Conservation (phyloP, 2,797 vertebrate genomes). For the Neostethus bicornis region DNA sequence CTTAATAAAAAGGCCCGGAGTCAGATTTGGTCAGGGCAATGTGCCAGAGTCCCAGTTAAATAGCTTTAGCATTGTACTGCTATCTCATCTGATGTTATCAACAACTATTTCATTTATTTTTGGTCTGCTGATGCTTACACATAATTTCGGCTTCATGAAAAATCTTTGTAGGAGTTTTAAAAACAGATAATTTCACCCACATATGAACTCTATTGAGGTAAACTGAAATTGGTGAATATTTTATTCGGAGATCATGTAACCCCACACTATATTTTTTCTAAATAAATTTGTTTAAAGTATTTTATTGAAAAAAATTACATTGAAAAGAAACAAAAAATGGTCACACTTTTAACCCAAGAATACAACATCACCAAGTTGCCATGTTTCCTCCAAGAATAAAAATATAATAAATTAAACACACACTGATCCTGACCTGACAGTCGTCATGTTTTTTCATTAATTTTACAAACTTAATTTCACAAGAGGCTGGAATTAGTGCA, state of each 20-base stretch:
- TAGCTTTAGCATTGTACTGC: slow-evolving; percentile 57
- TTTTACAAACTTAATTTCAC: slow-evolving; percentile 16
- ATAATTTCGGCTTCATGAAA: slow-evolving; percentile 33
- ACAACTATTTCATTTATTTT: slow-evolving; percentile 60
- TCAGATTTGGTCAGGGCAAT: slow-evolving; percentile 60
- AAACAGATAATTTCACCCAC: slow-evolving; percentile 25
- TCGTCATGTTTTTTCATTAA: neutral
- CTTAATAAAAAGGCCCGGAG: slow-evolving; percentile 57
- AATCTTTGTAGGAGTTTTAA: slow-evolving; percentile 26
- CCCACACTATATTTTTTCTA: too few species aligned
- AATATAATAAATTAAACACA: too few species aligned
- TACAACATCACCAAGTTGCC: too few species aligned
- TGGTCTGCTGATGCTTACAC: slow-evolving; percentile 22
- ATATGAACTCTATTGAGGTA: neutral
- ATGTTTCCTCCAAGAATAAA: too few species aligned
- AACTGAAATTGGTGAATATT: too few species aligned
- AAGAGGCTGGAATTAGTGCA: slow-evolving; percentile 1
- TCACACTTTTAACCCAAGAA: too few species aligned
- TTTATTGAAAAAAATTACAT: neutral
- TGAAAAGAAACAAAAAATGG: neutral
- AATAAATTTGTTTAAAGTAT: too few species aligned
- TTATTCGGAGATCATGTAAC: too few species aligned
- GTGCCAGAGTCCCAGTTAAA: slow-evolving; percentile 63
- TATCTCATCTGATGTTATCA: slow-evolving; percentile 66
- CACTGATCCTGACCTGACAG: slow-evolving; percentile 11